Evolutionary conservation across 2,797 vertebrate species (phyloP), one percentile per base, ranked within the genome.

Genomic region (Clarias laeviceps): DNA sequence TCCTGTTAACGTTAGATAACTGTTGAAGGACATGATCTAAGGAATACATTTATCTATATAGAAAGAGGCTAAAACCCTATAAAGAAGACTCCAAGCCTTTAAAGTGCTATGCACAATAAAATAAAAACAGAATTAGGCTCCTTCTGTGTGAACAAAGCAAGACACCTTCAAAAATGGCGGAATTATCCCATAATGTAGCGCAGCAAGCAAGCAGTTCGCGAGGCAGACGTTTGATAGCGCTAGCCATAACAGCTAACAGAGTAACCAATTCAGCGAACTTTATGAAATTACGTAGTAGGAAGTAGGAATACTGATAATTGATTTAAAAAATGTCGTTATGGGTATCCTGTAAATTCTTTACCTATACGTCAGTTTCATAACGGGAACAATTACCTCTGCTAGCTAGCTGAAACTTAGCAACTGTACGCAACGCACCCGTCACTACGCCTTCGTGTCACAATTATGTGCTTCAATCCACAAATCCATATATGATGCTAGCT

Each of bases 81-180:
- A 54, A 54, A 54, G 12, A 54, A 54, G 50, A 54, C 50, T 54
- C 11, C 12, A 14, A 54, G 50, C 12, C 2, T 54, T 14, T 54
- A 54, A 54, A 54, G 12, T 3, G 12, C 45, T 50, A 50, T 50
- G 45, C 50, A 3, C 59, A 45, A 45, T 9, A 50, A 65, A 22
- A 34, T 11, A 34, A 14, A 4, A 34, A 57, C 2, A 77, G 2
- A 8, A 45, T n/a, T 40, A 7, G 37, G 5, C 59, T 40, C 22
- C 14, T 15, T 32, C 32, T 27, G 12, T 17, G 24, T 65, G 78
- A 80, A 80, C 61, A 80, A 66, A 80, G 79, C 61, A 50, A 12
- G 1, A 18, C 45, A 66, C n/a, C n/a, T 34, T n/a, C 11, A 69
- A 69, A 68, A 22, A 82, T 82, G 80, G 45, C 80, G 80, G 27